Evolutionary conservation across 1,140 invertebrate genomes (phyloP).

Genomic region (Teleopsis dalmanni): DNA sequence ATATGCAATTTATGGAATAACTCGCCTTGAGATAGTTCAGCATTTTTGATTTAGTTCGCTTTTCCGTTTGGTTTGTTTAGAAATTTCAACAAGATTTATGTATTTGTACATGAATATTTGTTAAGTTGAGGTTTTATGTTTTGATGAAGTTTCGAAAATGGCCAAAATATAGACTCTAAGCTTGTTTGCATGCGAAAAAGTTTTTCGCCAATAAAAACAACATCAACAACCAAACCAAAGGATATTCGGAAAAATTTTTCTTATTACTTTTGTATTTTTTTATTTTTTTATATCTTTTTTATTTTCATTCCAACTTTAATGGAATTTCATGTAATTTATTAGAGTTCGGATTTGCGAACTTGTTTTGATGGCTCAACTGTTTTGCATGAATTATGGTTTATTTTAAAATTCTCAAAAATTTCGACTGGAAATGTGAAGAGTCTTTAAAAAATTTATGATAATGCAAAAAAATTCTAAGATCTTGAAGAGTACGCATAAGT

Average conservation of each 20-base stretch:
- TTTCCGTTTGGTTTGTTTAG: too few relatives aligned
- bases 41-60: too few relatives aligned
- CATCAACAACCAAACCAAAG: background rate
- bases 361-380: too few relatives aligned
- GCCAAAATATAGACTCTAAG: constrained; percentile 10
- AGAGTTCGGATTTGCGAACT: background rate
- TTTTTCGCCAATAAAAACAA: constrained; percentile 14
- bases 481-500: too few relatives aligned
- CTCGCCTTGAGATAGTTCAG: constrained; percentile 31
- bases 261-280: background rate
- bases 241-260: background rate
- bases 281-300: background rate
- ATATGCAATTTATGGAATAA: constrained; percentile 41
- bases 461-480: too few relatives aligned
- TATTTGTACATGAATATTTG: too few relatives aligned
- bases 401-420: too few relatives aligned
- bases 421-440: too few relatives aligned
- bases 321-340: constrained; percentile 1
- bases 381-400: too few relatives aligned
- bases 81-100: too few relatives aligned
- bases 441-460: too few relatives aligned
- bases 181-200: constrained; percentile 16
- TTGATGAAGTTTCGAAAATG: constrained; percentile 36
- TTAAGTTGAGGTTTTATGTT: too few relatives aligned
- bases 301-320: constrained; percentile 7